Evolutionary conservation across 2,888 invertebrate genomes (phyloP), one percentile per base, ranked within the genome.

Genomic region (Chrysolina haemoptera): DNA sequence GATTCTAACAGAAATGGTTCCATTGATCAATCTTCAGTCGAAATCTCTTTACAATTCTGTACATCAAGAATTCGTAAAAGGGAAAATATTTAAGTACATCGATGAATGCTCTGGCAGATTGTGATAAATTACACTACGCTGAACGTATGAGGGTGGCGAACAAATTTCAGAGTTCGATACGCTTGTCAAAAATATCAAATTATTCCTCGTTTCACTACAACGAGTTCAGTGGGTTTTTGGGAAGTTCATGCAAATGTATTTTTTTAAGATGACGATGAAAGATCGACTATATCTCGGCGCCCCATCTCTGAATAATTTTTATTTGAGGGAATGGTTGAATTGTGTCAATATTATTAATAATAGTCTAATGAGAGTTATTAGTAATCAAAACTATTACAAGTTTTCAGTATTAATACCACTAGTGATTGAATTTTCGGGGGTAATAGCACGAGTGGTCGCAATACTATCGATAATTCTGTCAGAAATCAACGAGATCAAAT

Each of bases 161-260:
- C 12, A 59, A 59, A 59, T 59, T 59, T 27, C 59, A 8, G 59
- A 35, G 27, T 59, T 27, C 59, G 35, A 59, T 27, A 35, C 27
- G 59, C 27, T 35, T 59, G 59, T 59, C 59, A 35, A 16, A 59
- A 59, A 59, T 59, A 59, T 59, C 35, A 16, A 35, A 59, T 59
- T 59, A 59, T 16, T 1, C 35, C n/a, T n/a, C 59, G 35, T 27
- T 59, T 59, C 35, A 2, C 53, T 53, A 2, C 18, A 18, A 35
- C 14, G 59, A 35, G 59, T 35, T 59, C 14, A 35, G 27, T 59
- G 35, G 9, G 14, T 59, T 12, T 35, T 59, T 59, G 9, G 20
- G 12, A 20, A 14, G 53, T 22, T 53, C 18, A 53, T 53, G 18
- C 20, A 53, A 20, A 53, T 53, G 20, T 53, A 53, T 20, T 20